Percentiles rank a stretch among this genome's conserved stretches.
Conservation (phyloP, 2,888 invertebrate genomes). For the Harpalus rufipes region DNA sequence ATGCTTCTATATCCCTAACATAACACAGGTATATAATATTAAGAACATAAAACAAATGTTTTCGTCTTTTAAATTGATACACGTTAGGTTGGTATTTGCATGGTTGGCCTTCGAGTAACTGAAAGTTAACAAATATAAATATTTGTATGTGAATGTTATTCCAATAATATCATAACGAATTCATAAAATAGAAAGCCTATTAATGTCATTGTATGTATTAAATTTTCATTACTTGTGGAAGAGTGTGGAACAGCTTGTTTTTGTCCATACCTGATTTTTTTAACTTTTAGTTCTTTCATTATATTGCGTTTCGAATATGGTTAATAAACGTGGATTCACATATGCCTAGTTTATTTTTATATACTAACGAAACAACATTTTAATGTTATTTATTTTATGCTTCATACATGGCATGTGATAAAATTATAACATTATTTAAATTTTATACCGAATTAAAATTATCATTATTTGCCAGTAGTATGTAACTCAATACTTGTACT, state of each 20-base stretch:
- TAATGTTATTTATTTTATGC: background rate
- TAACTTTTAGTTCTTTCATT: constrained; percentile 35
- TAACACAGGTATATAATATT: constrained; percentile 38
- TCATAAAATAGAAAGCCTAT: constrained; percentile 8
- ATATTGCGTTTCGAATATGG: constrained; percentile 61
- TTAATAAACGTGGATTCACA: constrained; percentile 34
- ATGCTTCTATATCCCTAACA: constrained; percentile 43
- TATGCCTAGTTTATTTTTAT: constrained; percentile 16
- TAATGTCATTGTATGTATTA: constrained; percentile 31
- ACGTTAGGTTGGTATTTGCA: constrained; percentile 62
- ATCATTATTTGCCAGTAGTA: background rate
- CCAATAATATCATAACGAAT: constrained; percentile 50
- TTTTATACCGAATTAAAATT: background rate
- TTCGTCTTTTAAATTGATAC: constrained; percentile 34
- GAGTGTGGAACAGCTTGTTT: background rate
- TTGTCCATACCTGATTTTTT: constrained; percentile 1
- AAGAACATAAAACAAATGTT: constrained; percentile 36
- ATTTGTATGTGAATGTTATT: constrained; percentile 58
- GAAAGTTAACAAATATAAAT: constrained; percentile 64
- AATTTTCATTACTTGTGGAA: constrained; percentile 11
- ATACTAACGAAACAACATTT: constrained; percentile 9
- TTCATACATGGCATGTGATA: background rate
- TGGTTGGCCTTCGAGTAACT: constrained; percentile 63
- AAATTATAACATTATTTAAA: background rate
- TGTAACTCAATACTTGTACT: background rate